Base-by-base conservation (phyloP, 1,140 invertebrate species). In the Ephestia elutella region DNA sequence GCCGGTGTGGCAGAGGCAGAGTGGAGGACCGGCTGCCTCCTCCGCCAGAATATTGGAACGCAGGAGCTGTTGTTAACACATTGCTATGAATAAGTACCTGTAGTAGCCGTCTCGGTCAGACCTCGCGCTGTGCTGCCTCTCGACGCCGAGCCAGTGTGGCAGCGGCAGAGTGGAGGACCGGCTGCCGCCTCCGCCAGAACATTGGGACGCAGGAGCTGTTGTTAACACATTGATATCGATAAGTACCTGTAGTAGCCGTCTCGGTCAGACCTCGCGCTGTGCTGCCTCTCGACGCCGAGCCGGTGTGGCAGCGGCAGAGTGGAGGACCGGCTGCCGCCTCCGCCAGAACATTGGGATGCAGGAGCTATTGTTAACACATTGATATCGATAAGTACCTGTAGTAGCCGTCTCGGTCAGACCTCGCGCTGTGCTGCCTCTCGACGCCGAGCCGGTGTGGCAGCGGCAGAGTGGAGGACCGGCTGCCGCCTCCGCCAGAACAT, bases 1-100 rank as follows among this genome's bases (percentile, higher is more conserved):
- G 76, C 3, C 92, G 90, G 79, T 94, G 93, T 28, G 92, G 92
- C 65, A 94, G 83, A n/a, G 94, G 94, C 70, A 96, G 85, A 5
- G 95, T 95, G 7, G 94, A 95, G 1, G 94, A 96, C 69, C 95
- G 95, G 70, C 91, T 91, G n/a, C n/a, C n/a, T n/a, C n/a, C n/a
- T n/a, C n/a, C n/a, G n/a, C n/a, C n/a, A n/a, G n/a, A n/a, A n/a
- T n/a, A n/a, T n/a, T n/a, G n/a, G n/a, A n/a, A n/a, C n/a, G n/a
- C n/a, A n/a, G n/a, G n/a, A n/a, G n/a, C n/a, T n/a, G 25, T 5
- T 8, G 25, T 5, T 28, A 28, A 5, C 25, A 28, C 25, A 8
- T 5, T 28, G 8, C 3, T 5, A 28, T 28, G 8, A 28, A 28
- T 3, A 28, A 8, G 25, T 28, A 89, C 89, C 89, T 95, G 82